Evolutionary conservation across 2,113 vertebrate genomes (phyloP), one percentile per base, ranked within the genome.

Genomic region (Amia ocellicauda): DNA sequence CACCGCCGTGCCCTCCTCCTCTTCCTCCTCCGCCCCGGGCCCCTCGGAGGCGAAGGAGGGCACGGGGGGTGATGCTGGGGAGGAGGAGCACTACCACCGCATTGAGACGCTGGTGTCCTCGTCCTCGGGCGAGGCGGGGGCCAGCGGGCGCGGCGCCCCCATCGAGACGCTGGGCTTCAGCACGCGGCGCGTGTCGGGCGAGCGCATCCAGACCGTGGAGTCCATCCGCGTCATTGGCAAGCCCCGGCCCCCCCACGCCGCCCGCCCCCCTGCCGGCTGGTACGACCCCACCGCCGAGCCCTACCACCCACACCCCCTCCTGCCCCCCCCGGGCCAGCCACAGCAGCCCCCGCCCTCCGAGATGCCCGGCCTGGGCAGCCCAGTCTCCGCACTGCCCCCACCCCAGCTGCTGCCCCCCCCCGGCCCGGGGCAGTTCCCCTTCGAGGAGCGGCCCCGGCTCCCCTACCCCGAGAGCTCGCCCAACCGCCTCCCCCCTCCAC

Each of bases 181-280:
- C 0, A 92, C 86, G 66, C 72, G 90, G 13, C 89, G 90, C 1
- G 87, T 90, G 69, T 76, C 91, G 0, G 94, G 95, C 17, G 95
- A 98, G 60, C 93, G 93, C 0, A 99, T 99, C 74, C 94, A 97
- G 86, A 98, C 95, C 0, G 95, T 99, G 62, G 95, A 98, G 69
- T 93, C 94, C 75, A 91, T 98, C 61, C 91, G 95, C 0, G 85
- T 94, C 26, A 84, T 94, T 65, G 94, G 92, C 31, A 91, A 92
- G 59, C 0, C 88, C 87, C 50, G 78, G 83, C 0, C 13, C 13
- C 69, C 68, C 73, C 1, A 7, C 74, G n/a, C 80, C 81, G 9
- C 77, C 79, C 0, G 84, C 79, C 45, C 19, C 54, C 36, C 31
- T 40, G 80, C 67, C 0, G 78, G 79, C 78, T 90, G 86, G 89